phyloP scores from a whole-genome alignment of 1,140 invertebrate species.

The Bombus sylvicola region DNA sequence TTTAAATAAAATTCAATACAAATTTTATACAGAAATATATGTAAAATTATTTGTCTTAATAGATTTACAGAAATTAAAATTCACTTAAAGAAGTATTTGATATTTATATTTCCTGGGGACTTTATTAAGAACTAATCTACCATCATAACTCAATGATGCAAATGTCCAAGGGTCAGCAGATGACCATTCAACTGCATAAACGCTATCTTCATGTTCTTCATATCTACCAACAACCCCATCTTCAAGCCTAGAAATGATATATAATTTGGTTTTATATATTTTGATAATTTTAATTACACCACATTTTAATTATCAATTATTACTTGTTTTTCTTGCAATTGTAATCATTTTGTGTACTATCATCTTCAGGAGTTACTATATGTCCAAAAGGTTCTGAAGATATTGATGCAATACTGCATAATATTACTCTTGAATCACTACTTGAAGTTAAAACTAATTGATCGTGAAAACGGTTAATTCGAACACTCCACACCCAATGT shows the following conservation, averaged over 20 bases:
- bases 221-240: slow-evolving; percentile 95
- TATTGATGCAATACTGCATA: slow-evolving; percentile 93
- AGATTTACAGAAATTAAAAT: background rate
- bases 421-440: slow-evolving; percentile 95
- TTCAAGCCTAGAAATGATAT: slow-evolving; percentile 82
- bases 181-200: slow-evolving; percentile 98
- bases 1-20: slow-evolving; percentile 26
- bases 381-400: slow-evolving; percentile 91
- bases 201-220: slow-evolving; percentile 98
- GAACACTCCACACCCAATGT: slow-evolving; percentile 97
- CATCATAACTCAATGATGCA: slow-evolving; percentile 98
- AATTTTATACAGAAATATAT: background rate
- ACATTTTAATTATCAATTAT: slow-evolving; percentile 7
- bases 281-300: background rate
- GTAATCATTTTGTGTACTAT: slow-evolving; percentile 69
- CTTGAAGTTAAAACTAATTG: slow-evolving; percentile 97
- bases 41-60: slow-evolving; percentile 4
- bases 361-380: slow-evolving; percentile 82
- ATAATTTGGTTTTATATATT: slow-evolving; percentile 15
- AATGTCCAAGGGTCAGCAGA: slow-evolving; percentile 98
- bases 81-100: slow-evolving; percentile 88
- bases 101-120: slow-evolving; percentile 97
- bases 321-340: slow-evolving; percentile 78
- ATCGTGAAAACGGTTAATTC: slow-evolving; percentile 98
- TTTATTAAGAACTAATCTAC: slow-evolving; percentile 94